These are phyloP conservation scores for Oreochromis spilurus DNA, from an alignment of 2,113 vertebrate genomes.

Conservation along the genomic window DNA sequence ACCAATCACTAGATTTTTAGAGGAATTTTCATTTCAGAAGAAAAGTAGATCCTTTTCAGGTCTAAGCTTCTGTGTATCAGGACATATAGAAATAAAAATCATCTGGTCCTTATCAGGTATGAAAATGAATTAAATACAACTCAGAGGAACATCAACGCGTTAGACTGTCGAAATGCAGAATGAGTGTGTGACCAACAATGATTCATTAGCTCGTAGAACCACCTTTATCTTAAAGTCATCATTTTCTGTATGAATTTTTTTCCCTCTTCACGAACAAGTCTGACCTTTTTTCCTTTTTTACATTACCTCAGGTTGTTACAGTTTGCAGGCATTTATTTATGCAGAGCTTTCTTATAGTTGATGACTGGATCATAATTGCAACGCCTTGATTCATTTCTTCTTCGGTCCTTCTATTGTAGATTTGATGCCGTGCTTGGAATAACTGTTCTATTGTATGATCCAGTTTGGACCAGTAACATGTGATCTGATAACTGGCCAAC, in stretches of 20 bases:
- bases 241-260: not conserved
- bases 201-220: fast-evolving
- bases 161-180: not conserved
- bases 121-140: not conserved
- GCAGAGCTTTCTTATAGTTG: not conserved
- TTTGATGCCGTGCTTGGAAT: not conserved
- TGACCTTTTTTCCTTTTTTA: not conserved
- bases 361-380: not conserved
- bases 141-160: fast-evolving
- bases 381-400: fast-evolving
- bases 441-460: fast-evolving
- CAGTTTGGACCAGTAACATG: not conserved
- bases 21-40: not conserved
- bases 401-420: not conserved
- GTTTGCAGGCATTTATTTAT: not conserved
- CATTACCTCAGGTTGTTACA: not conserved
- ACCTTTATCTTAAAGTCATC: not conserved
- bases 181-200: fast-evolving
- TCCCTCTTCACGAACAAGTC: no score
- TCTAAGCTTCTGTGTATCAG: not conserved
- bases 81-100: not conserved
- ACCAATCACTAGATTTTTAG: not conserved
- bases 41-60: not conserved
- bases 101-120: not conserved
- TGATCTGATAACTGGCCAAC: not conserved